phyloP scores from a whole-genome alignment of 1,140 invertebrate species.

The Ectropis grisescens region DNA sequence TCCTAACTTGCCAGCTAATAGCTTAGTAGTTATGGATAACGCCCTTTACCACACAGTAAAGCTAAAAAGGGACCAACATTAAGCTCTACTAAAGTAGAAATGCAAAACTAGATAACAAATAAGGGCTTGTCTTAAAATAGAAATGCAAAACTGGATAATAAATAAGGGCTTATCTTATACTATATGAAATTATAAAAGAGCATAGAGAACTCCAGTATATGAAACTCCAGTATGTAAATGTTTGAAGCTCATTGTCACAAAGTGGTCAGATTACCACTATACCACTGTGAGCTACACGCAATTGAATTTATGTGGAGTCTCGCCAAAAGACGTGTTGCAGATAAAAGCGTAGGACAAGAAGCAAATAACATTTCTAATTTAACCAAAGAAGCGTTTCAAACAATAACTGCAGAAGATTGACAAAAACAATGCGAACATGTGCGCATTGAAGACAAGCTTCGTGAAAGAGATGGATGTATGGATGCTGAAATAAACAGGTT shows the following conservation, averaged over 20 bases:
- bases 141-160: slow-evolving; percentile 1
- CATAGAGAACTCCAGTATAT: slow-evolving; percentile 5
- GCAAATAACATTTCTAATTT: slow-evolving; percentile 2
- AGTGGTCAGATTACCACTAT: slow-evolving; percentile 5
- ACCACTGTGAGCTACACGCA: slow-evolving; percentile 10
- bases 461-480: too few relatives aligned
- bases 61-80: slow-evolving; percentile 2
- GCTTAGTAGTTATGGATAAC: slow-evolving; percentile 2
- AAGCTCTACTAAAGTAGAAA: slow-evolving; percentile 1
- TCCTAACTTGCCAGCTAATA: slow-evolving; percentile 21
- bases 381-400: too few relatives aligned
- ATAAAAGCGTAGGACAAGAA: slow-evolving; percentile 6
- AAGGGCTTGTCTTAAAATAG: neutral
- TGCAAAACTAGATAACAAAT: slow-evolving; percentile 4
- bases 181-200: slow-evolving; percentile 5
- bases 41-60: slow-evolving; percentile 1
- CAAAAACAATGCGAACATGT: too few relatives aligned
- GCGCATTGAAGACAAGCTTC: too few relatives aligned
- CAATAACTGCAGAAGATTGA: too few relatives aligned
- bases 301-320: slow-evolving; percentile 12
- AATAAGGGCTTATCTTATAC: neutral
- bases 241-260: slow-evolving; percentile 4
- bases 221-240: slow-evolving; percentile 2
- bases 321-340: slow-evolving; percentile 7
- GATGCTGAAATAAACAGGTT: too few relatives aligned